Conservation (phyloP, 2,888 invertebrate genomes). For the Noctua pronuba region DNA sequence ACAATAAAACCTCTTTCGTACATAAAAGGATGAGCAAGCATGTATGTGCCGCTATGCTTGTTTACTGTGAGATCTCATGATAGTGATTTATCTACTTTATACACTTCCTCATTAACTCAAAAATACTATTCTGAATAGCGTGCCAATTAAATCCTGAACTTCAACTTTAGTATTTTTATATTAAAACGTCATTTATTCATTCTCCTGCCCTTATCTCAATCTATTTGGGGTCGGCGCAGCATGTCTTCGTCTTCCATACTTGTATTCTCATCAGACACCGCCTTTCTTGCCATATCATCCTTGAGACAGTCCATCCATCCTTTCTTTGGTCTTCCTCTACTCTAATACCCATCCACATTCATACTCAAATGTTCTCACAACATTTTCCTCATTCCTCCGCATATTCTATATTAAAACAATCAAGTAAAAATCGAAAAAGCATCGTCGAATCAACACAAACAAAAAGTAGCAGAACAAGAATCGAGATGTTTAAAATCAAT, state of each 20-base stretch:
- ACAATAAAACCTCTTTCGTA: slow-evolving; percentile 5
- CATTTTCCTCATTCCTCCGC: too few species aligned
- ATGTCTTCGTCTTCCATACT: too few species aligned
- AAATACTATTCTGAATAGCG: not conserved
- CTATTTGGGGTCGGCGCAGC: too few species aligned
- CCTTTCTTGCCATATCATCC: too few species aligned
- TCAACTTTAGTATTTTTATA: not conserved
- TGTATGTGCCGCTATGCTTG: not conserved
- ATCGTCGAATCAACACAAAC: slow-evolving; percentile 14
- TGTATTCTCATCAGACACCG: too few species aligned
- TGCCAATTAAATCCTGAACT: not conserved
- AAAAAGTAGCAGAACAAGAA: slow-evolving; percentile 28
- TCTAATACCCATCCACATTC: too few species aligned
- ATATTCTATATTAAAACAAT: not conserved
- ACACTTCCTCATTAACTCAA: not conserved
- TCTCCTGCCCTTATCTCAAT: too few species aligned
- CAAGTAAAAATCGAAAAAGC: not conserved
- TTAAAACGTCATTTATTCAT: not conserved
- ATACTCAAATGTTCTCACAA: too few species aligned
- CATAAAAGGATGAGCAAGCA: not conserved
- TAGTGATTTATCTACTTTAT: not conserved
- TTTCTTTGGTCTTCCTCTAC: too few species aligned
- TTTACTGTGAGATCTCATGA: not conserved
- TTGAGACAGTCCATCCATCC: too few species aligned
- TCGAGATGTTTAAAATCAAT: slow-evolving; percentile 54